Conservation (phyloP, 2,797 vertebrate genomes). For the Onychomys torridus region DNA sequence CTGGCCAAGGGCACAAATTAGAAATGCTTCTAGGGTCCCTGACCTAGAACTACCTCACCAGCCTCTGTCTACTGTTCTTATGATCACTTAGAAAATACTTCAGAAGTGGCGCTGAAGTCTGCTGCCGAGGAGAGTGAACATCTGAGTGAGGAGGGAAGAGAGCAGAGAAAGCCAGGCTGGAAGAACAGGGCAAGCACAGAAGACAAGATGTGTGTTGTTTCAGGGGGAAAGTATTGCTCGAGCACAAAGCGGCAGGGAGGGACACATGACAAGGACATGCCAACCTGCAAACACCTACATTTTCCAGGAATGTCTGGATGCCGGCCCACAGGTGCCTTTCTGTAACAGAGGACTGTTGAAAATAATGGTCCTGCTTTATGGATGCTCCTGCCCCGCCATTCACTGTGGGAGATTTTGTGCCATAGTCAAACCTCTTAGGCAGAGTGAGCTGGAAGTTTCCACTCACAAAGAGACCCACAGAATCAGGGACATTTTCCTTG, state of each 20-base stretch:
- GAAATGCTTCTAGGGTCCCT: not conserved
- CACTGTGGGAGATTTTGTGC: not conserved
- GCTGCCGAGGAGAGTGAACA: not conserved
- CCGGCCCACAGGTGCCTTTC: not conserved
- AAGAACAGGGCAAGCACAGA: not conserved
- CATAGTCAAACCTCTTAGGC: not conserved
- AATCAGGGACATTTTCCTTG: conserved; percentile 47
- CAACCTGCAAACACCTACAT: not conserved
- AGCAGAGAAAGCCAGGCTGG: not conserved
- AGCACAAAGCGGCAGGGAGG: not conserved
- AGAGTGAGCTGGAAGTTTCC: conserved; percentile 50
- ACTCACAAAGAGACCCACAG: conserved; percentile 29
- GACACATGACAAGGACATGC: not conserved
- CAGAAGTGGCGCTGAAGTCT: not conserved
- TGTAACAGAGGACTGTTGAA: not conserved
- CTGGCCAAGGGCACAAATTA: not conserved
- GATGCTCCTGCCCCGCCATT: not conserved
- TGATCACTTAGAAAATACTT: not conserved
- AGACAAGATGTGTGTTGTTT: not conserved
- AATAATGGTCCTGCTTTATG: not conserved
- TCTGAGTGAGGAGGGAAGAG: not conserved
- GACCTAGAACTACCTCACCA: not conserved
- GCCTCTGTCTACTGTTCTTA: not conserved
- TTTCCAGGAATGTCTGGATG: not conserved
- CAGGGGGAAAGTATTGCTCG: not conserved